Base-by-base conservation (phyloP, 2,113 vertebrate genomes). In the Tichodroma muraria region DNA sequence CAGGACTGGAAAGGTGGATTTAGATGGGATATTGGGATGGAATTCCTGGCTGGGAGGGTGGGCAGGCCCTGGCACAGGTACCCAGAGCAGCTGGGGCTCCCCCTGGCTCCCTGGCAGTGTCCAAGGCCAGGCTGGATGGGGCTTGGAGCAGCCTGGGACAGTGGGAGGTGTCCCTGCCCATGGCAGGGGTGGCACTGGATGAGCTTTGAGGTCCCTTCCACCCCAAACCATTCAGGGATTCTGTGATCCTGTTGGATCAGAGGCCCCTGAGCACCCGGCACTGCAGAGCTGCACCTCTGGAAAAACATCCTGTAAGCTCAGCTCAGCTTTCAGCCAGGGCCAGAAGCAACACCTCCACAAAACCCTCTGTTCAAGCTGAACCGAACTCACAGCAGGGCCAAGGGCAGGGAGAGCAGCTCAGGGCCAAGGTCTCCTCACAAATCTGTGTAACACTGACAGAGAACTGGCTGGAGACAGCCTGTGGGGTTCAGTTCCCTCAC, bases 371-470 rank as follows among this genome's bases (percentile, higher is more conserved):
- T 33, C 8, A 11, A 35, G 54, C 49, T 24, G 50, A 13, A 19
- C 4, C 35, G 23, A 47, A 31, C 3, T 9, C 22, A 13, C 27
- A 2, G 2, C 13, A 13, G 18, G 10, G 22, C 24, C 49, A 8
- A 24, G 14, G 38, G 38, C 31, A 37, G 82, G 54, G 13, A 21
- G 20, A 35, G 79, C 42, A 75, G 64, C 3, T 14, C 20, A 14
- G 0, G 35, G 44, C 40, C 4, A 19, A 47, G 60, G 14, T 27
- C 64, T 37, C 33, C 30, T 13, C 68, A 5, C 15, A 4, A 7
- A 57, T 3, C 18, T 0, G 0, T 13, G 56, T 8, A 3, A 42
- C 33, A 6, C 59, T 4, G 45, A 7, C 30, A 13, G 13, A 33
- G 47, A 42, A 13, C 1, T 5, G 68, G 6, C 63, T 47, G 77